Conservation (phyloP, 2,797 vertebrate genomes). For the Falco novaeseelandiae region DNA sequence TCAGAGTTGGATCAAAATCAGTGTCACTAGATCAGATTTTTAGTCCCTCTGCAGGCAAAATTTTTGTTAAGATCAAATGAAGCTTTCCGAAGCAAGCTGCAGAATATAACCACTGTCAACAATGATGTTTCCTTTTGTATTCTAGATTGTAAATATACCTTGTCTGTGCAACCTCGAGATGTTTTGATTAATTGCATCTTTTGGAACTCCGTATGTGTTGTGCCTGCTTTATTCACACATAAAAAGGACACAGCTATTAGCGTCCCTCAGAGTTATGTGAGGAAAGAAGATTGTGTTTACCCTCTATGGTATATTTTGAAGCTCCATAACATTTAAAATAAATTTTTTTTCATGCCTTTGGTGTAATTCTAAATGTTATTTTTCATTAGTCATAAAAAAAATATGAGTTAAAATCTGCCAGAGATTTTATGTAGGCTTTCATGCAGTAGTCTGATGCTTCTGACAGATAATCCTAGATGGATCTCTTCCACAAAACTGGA, state of each 20-base stretch:
- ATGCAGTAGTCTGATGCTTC: not conserved
- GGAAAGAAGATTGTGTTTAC: not conserved
- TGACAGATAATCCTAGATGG: not conserved
- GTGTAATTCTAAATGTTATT: not conserved
- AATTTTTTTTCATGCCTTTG: not conserved
- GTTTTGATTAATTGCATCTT: conserved; percentile 17
- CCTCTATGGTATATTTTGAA: not conserved
- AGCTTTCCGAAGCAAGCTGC: not conserved
- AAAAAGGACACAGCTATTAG: not conserved
- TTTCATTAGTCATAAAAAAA: not conserved
- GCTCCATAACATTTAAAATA: not conserved
- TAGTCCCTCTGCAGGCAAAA: not conserved
- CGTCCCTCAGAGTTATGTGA: not conserved
- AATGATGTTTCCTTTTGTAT: not conserved
- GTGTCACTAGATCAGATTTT: not conserved
- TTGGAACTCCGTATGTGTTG: not conserved
- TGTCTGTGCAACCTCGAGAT: not conserved
- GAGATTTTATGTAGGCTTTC: not conserved
- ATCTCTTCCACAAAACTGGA: not conserved
- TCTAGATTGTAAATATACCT: not conserved
- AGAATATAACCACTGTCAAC: not conserved
- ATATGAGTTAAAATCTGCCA: not conserved
- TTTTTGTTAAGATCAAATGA: not conserved
- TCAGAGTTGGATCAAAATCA: not conserved
- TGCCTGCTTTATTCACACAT: not conserved